Evolutionary conservation across 2,888 invertebrate species (phyloP).

Genomic region (Netelia virgata): DNA sequence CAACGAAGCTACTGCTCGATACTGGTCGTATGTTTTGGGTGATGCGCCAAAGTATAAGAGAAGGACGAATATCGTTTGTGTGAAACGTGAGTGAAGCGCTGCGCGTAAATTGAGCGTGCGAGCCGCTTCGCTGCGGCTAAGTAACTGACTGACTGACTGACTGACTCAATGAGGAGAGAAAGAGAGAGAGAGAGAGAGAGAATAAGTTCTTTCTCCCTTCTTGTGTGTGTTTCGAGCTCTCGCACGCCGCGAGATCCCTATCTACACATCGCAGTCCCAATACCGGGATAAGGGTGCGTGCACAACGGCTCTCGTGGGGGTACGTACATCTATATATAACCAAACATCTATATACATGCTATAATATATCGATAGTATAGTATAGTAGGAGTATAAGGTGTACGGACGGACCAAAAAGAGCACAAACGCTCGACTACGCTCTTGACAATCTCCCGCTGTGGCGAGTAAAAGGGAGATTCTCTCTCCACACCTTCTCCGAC

Average conservation of each 20-base stretch:
- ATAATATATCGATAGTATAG: not conserved
- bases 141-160: conserved; percentile 82
- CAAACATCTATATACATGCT: not conserved
- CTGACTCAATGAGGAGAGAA: conserved; percentile 82
- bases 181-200: conserved; percentile 20
- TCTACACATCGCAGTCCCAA: conserved; percentile 75
- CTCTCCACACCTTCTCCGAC: conserved; percentile 44
- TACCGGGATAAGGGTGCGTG: conserved; percentile 79
- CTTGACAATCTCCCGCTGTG: conserved; percentile 69
- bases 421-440: conserved; percentile 52
- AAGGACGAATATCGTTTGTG: conserved; percentile 4
- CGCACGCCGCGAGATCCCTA: conserved; percentile 79
- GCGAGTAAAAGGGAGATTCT: conserved; percentile 50
- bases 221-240: conserved; percentile 71
- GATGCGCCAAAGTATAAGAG: conserved; percentile 33
- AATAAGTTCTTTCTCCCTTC: conserved; percentile 21
- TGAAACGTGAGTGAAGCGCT: conserved; percentile 10
- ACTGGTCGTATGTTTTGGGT: conserved; percentile 2
- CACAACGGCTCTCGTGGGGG: conserved; percentile 72
- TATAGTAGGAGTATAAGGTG: conserved; percentile 34
- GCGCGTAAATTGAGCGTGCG: conserved; percentile 68
- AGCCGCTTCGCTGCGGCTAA: conserved; percentile 80
- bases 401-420: conserved; percentile 35
- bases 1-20: conserved; percentile 45
- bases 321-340: conserved; percentile 1